Base-by-base conservation (phyloP, 2,113 vertebrate genomes). In the Cynopterus brachyotis region DNA sequence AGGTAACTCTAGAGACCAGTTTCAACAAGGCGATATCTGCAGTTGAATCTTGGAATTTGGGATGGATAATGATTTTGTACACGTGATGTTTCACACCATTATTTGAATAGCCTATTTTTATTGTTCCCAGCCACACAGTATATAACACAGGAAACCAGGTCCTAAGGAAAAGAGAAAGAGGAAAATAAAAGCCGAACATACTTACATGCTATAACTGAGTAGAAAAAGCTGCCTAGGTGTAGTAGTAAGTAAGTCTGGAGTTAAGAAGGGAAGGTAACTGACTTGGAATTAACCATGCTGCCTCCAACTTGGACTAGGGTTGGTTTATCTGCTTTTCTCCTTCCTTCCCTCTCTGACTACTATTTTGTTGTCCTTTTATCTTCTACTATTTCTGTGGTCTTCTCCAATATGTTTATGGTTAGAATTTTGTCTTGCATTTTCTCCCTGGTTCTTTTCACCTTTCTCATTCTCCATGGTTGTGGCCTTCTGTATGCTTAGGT, bases 21-120 rank as follows among this genome's bases (percentile, higher is more conserved):
- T 87, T 96, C 76, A 97, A n/a, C 76, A 96, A 85, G 60, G 88
- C 95, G 0, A 81, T 37, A 9, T 97, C 96, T 76, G 69, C 70
- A 0, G 0, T 26, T 59, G 0, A 5, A 0, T 26, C 0, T 2
- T 19, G 0, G 5, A 9, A 2, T 20, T 76, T 57, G 40, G 93
- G 88, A 8, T 96, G 70, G n/a, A 70, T 37, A 78, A 91, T 1
- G 16, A 96, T 42, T 75, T 30, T 16, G 64, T 59, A 91, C 55
- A 97, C 93, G 1, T 19, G 13, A 59, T 88, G 62, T 11, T 50
- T 50, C 35, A 11, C 0, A 5, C 45, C 55, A 28, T 55, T 15
- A 17, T 45, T 35, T 32, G 64, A 62, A 26, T 30, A 2, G 3
- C 6, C 10, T 42, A 2, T 7, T 1, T 72, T 13, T 42, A 26